Conservation (phyloP, 1,140 invertebrate species). For the Harlomillsia oculata region DNA sequence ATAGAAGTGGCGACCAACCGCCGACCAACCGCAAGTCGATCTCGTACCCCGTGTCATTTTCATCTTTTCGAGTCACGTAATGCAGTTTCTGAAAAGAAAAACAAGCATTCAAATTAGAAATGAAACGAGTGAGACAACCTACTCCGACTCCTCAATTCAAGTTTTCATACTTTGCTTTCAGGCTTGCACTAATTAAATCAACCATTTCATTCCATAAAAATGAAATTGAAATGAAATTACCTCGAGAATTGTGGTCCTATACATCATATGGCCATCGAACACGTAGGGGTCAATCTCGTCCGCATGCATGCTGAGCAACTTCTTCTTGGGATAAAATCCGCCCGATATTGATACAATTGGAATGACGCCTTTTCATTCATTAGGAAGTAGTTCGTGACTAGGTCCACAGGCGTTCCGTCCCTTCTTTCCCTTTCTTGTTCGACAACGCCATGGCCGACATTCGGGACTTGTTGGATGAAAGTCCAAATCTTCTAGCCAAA, state of each 20-base stretch:
- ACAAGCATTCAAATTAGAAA: neutral
- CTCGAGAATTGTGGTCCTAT: conserved; percentile 7
- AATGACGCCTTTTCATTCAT: conserved; percentile 57
- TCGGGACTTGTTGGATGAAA: conserved; percentile 86
- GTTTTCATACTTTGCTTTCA: too few species aligned
- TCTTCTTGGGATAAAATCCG: conserved; percentile 64
- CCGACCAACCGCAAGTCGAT: conserved; percentile 28
- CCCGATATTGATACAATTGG: conserved; percentile 68
- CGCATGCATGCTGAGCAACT: conserved; percentile 49
- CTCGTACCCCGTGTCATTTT: conserved; percentile 4
- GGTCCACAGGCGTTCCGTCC: conserved; percentile 38
- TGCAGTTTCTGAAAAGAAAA: neutral
- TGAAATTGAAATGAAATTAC: conserved; percentile 3
- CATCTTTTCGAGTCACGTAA: neutral
- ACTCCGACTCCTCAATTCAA: too few species aligned
- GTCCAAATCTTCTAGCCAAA: conserved; percentile 82
- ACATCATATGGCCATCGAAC: conserved; percentile 36
- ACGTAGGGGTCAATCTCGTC: conserved; percentile 43
- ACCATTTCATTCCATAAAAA: too few species aligned
- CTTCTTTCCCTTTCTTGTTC: neutral
- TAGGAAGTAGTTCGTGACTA: conserved; percentile 66
- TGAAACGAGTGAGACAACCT: neutral
- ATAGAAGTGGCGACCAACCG: conserved; percentile 39
- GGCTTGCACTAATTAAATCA: too few species aligned
- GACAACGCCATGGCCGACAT: neutral